Base-by-base conservation (phyloP, 2,113 vertebrate genomes). In the Crotalus horridus region DNA sequence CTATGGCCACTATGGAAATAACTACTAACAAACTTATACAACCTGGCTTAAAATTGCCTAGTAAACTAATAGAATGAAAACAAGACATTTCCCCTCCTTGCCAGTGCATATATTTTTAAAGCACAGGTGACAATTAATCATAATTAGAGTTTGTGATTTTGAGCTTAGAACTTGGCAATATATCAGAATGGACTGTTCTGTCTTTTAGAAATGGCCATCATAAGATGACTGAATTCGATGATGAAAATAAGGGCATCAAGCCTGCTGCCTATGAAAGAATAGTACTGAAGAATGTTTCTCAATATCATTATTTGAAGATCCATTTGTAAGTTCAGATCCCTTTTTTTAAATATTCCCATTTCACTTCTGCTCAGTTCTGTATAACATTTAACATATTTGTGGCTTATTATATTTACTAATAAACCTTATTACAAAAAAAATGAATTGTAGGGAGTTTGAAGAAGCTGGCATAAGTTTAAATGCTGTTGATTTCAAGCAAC, bases 221-320 rank as follows among this genome's bases (percentile, higher is more conserved):
- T 54, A 20, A 59, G 17, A 91, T 93, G 93, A 86, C 3, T 1
- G 87, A 87, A 33, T 54, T 1, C 17, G 74, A 88, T 2, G 33
- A 48, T 24, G 69, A 8, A 39, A 87, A 64, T 51, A 6, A 46
- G 5, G 64, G 24, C 59, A 3, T 74, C 10, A 2, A 64, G 33
- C 92, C 94, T 11, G 39, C 96, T 3, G 23, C 95, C 1, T 98
- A 97, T 93, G 97, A 98, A 92, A 97, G 98, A 92, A 92, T 97
- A 0, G 98, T 99, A 93, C 96, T 98, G 91, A 98, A 97, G 96
- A 97, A 98, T 90, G 94, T 95, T 2, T 98, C 98, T 0, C 97
- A 97, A 26, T 96, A 98, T 91, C 98, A 99, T 92, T 99, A 99
- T 94, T 69, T 99, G 98, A 98, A 98, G 87, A 96, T 99, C 85